Evolutionary conservation across 1,140 invertebrate species (phyloP).

Genomic region (Orussus abietinus): DNA sequence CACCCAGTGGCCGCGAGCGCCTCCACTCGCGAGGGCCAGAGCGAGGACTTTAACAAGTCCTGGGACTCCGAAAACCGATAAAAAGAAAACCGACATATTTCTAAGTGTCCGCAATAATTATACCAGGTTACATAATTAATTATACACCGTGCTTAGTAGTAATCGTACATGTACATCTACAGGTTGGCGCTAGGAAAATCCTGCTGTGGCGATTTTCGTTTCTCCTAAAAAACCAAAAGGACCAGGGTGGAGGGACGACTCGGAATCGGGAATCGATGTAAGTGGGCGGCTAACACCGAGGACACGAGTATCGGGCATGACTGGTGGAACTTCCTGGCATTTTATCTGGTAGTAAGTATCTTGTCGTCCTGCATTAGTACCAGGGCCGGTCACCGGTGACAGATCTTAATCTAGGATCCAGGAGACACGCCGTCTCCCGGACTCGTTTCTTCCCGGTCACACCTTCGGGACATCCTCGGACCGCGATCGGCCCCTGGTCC

Average conservation of each 20-base stretch:
- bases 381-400: slow-evolving; percentile 33
- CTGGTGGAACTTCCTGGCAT: slow-evolving; percentile 32
- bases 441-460: slow-evolving; percentile 25
- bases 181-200: too few relatives aligned
- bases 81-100: too few relatives aligned
- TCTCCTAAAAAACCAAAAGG: too few relatives aligned
- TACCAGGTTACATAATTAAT: background rate
- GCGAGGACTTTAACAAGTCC: too few relatives aligned
- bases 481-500: slow-evolving; percentile 14
- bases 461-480: slow-evolving; percentile 17
- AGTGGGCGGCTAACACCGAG: background rate
- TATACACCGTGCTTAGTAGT: background rate
- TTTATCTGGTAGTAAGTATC: slow-evolving; percentile 43
- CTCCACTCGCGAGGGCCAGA: too few relatives aligned
- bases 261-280: too few relatives aligned
- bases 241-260: too few relatives aligned
- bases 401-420: slow-evolving; percentile 40
- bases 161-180: background rate
- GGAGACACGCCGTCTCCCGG: slow-evolving; percentile 43
- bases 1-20: slow-evolving; percentile 40
- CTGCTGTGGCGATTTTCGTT: too few relatives aligned
- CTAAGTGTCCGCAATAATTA: background rate
- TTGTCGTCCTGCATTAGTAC: slow-evolving; percentile 33
- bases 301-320: slow-evolving; percentile 26
- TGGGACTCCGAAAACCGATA: too few relatives aligned